A percentile compares a stretch with the other conserved stretches of the same genome.
phyloP scores from a whole-genome alignment of 2,113 vertebrate genomes.

The Gopherus flavomarginatus region DNA sequence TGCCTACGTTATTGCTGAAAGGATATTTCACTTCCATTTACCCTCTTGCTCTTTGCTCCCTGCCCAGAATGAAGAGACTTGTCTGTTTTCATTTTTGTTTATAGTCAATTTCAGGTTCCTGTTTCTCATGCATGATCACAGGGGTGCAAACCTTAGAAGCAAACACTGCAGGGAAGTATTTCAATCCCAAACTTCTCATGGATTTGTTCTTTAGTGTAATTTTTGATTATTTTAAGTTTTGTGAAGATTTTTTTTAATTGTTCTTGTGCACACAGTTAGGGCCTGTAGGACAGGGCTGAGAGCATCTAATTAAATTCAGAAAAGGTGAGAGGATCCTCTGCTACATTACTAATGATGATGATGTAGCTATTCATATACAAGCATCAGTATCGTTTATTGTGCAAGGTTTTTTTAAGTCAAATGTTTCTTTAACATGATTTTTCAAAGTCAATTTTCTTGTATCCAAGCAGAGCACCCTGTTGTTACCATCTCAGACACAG shows the following conservation, averaged over 20 bases:
- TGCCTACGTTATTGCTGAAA: no score
- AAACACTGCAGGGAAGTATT: background rate
- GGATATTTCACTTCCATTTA: background rate
- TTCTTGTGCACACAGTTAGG: background rate
- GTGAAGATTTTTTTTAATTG: background rate
- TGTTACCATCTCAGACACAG: background rate
- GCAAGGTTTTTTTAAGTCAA: background rate
- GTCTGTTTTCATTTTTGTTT: background rate
- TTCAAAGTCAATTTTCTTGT: background rate
- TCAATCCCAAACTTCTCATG: background rate
- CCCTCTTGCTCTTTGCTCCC: background rate
- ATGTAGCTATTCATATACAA: background rate
- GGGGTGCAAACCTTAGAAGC: background rate
- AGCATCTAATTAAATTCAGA: background rate
- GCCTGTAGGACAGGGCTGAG: background rate
- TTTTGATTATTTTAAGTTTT: background rate
- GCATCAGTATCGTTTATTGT: background rate
- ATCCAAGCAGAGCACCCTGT: conserved; percentile 22
- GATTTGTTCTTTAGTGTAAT: background rate
- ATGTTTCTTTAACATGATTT: background rate
- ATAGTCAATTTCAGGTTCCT: background rate
- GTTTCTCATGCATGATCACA: background rate
- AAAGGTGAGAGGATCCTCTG: no score
- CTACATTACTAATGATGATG: no score
- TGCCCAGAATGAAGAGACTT: background rate